Percentiles rank a stretch among this genome's conserved stretches.
phyloP scores from a whole-genome alignment of 1,140 invertebrate species.

The Meloidogyne exigua region DNA sequence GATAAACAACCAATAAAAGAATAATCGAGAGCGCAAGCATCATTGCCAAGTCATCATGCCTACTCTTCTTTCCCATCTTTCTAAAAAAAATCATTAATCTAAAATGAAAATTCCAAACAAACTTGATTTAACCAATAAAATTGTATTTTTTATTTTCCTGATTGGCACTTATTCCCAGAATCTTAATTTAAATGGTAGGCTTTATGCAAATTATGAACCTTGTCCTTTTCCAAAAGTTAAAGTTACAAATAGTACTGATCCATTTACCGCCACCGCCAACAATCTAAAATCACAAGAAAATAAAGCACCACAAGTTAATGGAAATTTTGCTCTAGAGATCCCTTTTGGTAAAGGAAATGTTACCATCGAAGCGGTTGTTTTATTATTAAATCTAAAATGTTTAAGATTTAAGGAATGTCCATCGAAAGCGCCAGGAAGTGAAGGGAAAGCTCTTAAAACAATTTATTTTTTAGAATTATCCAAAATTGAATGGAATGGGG shows the following conservation, averaged over 20 bases:
- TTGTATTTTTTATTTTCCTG: background rate
- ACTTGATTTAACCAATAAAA: background rate
- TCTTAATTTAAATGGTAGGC: background rate
- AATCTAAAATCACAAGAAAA: background rate
- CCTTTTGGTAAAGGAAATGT: background rate
- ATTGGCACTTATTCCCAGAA: background rate
- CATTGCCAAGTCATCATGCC: background rate
- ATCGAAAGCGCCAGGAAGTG: background rate
- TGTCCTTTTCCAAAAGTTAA: background rate
- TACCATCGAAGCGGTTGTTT: background rate
- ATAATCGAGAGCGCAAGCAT: background rate
- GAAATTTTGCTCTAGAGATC: background rate
- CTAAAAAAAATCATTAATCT: background rate
- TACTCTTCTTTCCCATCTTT: background rate
- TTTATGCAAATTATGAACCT: slow-evolving; percentile 1
- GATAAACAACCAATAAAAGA: too few relatives aligned
- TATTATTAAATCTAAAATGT: background rate
- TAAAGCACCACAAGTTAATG: background rate
- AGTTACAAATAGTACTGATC: background rate
- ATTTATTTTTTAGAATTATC: slow-evolving; percentile 1
- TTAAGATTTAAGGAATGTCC: slow-evolving; percentile 22
- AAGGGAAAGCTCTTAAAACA: background rate
- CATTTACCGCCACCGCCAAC: background rate
- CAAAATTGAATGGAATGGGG: slow-evolving; percentile 18
- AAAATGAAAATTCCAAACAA: background rate